A percentile compares a stretch with the other conserved stretches of the same genome.
phyloP scores from a whole-genome alignment of 2,113 vertebrate species.

The Balaenoptera acutorostrata region DNA sequence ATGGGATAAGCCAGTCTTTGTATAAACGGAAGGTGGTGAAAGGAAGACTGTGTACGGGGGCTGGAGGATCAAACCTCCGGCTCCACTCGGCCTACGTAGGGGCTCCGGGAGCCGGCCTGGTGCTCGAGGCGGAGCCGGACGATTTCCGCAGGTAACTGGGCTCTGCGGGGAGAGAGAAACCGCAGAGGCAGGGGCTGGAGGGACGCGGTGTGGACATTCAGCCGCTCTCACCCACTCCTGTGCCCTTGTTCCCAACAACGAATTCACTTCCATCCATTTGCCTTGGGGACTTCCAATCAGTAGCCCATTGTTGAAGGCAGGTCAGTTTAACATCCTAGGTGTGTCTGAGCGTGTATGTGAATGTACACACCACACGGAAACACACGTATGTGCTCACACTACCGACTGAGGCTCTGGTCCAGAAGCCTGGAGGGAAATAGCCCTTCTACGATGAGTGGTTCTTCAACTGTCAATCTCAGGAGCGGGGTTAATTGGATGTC shows the following conservation, averaged over 20 bases:
- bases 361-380: accelerated
- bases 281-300: neutral
- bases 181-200: constrained; percentile 15
- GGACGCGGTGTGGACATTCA: neutral
- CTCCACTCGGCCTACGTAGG: constrained; percentile 85
- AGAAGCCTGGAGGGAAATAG: neutral
- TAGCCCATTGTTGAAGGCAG: neutral
- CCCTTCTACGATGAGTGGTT: neutral
- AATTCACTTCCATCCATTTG: accelerated
- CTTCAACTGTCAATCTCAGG: neutral
- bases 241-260: neutral
- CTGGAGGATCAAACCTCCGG: constrained; percentile 84
- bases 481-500: neutral
- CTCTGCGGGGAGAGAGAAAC: constrained; percentile 71
- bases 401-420: accelerated
- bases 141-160: constrained; percentile 82
- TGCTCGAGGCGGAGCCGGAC: constrained; percentile 64
- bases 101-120: constrained; percentile 77
- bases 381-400: neutral
- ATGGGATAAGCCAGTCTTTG: constrained; percentile 92
- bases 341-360: neutral
- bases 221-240: neutral
- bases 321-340: neutral
- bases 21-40: constrained; percentile 91
- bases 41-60: constrained; percentile 87